phyloP scores from a whole-genome alignment of 2,113 vertebrate genomes.

The Pitta sordida region DNA sequence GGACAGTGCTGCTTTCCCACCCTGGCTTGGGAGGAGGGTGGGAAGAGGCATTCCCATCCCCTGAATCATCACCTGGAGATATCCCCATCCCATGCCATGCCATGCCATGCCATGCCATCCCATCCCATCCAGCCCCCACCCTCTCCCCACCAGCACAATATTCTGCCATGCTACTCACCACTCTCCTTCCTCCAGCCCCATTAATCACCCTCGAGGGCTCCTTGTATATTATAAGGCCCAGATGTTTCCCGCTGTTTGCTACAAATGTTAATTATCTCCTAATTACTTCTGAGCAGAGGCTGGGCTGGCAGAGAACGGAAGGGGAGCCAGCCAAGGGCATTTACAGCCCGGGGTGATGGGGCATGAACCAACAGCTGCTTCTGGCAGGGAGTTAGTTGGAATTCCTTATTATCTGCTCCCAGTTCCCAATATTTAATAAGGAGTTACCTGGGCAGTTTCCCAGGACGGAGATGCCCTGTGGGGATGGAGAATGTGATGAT shows the following conservation, averaged over 20 bases:
- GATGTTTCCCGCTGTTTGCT: slow-evolving; percentile 68
- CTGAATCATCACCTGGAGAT: fast-evolving
- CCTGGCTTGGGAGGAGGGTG: neutral
- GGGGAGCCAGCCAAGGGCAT: slow-evolving; percentile 42
- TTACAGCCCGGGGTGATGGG: neutral
- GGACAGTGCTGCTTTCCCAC: fast-evolving
- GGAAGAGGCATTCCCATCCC: neutral
- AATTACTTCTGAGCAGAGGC: slow-evolving; percentile 61
- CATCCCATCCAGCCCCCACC: neutral
- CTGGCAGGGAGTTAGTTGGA: neutral
- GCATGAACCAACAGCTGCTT: neutral
- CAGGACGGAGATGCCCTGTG: neutral
- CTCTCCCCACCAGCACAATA: fast-evolving
- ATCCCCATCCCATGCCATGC: neutral
- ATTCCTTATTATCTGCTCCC: neutral
- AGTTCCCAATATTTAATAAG: fast-evolving
- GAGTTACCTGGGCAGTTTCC: neutral
- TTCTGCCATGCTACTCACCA: fast-evolving
- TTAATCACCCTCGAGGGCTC: slow-evolving; percentile 21
- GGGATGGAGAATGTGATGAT: neutral
- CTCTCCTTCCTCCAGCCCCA: neutral
- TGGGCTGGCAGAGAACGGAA: neutral
- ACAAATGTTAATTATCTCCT: slow-evolving; percentile 74
- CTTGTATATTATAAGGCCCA: slow-evolving; percentile 45
- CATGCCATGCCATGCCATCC: too few relatives aligned